Conservation (phyloP, 2,888 invertebrate genomes). For the Hydropsyche betteni region DNA sequence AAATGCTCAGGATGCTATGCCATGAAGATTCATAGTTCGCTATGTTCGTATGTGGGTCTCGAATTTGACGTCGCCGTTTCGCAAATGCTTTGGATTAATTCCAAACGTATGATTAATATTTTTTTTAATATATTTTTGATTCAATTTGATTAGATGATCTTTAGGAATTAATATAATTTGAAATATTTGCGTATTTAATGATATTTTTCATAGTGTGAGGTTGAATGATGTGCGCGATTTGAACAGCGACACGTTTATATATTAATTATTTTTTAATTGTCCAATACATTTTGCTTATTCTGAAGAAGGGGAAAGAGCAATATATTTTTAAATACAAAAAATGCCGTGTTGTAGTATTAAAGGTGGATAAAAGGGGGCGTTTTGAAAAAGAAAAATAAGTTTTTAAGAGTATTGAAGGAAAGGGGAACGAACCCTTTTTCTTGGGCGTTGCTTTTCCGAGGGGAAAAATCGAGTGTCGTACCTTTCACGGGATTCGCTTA, state of each 20-base stretch:
- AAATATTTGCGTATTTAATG: too few relatives aligned
- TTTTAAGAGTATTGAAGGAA: background rate
- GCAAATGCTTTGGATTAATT: too few relatives aligned
- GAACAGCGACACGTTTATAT: background rate
- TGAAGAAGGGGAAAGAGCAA: background rate
- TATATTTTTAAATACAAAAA: background rate
- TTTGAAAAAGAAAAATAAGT: slow-evolving; percentile 26
- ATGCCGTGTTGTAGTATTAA: background rate
- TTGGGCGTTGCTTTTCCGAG: slow-evolving; percentile 12
- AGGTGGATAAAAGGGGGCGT: background rate
- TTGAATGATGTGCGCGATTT: too few relatives aligned
- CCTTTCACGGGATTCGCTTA: background rate
- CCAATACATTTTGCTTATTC: background rate
- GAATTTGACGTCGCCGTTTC: too few relatives aligned
- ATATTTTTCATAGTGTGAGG: too few relatives aligned
- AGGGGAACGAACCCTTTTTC: slow-evolving; percentile 17
- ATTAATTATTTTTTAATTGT: slow-evolving; percentile 23
- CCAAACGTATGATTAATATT: too few relatives aligned
- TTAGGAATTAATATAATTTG: too few relatives aligned
- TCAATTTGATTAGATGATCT: too few relatives aligned
- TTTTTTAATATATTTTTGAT: too few relatives aligned
- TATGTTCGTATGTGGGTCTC: slow-evolving; percentile 18
- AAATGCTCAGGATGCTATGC: background rate
- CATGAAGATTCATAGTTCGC: slow-evolving; percentile 6
- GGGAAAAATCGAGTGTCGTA: slow-evolving; percentile 18